These are phyloP conservation scores for Xiphophorus couchianus DNA, from an alignment of 2,113 vertebrate genomes.

Conservation along the genomic window DNA sequence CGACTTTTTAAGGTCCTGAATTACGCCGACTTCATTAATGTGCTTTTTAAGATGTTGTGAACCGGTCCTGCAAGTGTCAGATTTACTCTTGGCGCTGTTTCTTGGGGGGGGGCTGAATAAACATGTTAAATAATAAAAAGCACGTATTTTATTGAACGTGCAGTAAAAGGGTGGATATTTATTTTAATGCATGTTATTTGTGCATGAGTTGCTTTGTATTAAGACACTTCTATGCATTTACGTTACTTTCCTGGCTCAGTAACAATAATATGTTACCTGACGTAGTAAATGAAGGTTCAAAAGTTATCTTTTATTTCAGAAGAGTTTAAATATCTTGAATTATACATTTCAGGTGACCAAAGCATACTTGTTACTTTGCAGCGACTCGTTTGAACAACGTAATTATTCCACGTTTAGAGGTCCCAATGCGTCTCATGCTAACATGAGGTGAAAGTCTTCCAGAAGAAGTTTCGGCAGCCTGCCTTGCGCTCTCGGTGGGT, in stretches of 20 bases:
- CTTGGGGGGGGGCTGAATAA: slow-evolving; percentile 7
- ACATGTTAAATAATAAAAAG: slow-evolving; percentile 6
- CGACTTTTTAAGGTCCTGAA: slow-evolving; percentile 5
- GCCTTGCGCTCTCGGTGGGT: slow-evolving; percentile 78
- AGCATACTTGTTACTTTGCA: neutral
- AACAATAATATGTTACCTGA: neutral
- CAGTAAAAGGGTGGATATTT: slow-evolving; percentile 8
- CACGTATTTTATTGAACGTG: neutral
- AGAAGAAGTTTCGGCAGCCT: slow-evolving; percentile 84
- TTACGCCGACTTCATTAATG: slow-evolving; percentile 6
- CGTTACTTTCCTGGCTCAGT: neutral
- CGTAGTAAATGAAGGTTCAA: neutral
- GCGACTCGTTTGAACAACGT: too few species aligned
- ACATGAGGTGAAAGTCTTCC: slow-evolving; percentile 86
- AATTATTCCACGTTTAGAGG: neutral
- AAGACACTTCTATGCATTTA: neutral
- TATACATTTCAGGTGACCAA: too few species aligned
- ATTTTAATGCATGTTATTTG: neutral
- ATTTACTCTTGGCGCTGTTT: slow-evolving; percentile 3
- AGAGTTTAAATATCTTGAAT: neutral
- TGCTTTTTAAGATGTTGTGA: slow-evolving; percentile 43
- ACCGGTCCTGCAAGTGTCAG: slow-evolving; percentile 13
- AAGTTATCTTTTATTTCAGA: neutral
- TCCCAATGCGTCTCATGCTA: slow-evolving; percentile 36
- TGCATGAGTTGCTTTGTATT: neutral